Percentiles rank a stretch among this genome's conserved stretches.
These are phyloP conservation scores for Lepidocyrtoides sp. DNA, from an alignment of 2,888 invertebrate genomes.

Conservation along the genomic window DNA sequence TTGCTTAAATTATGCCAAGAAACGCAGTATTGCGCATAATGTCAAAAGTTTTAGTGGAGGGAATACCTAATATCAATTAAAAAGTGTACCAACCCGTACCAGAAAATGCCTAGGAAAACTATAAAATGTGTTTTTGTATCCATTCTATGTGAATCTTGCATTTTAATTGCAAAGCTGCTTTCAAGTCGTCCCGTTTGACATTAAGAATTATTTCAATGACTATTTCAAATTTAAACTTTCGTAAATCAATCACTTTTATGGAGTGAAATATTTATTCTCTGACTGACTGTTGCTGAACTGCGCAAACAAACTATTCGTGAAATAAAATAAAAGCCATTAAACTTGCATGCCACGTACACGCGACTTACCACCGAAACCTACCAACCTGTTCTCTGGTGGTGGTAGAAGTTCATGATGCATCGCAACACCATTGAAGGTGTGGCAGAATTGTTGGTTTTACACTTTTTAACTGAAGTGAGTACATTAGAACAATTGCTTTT, in stretches of 20 bases:
- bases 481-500: conserved; percentile 71
- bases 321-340: conserved; percentile 60
- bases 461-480: conserved; percentile 61
- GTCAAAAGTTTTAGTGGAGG: not conserved
- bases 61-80: conserved; percentile 5
- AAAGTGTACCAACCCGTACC: not conserved
- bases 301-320: conserved; percentile 21
- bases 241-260: conserved; percentile 75
- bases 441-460: conserved; percentile 77
- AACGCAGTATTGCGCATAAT: not conserved
- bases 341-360: conserved; percentile 71
- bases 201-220: conserved; percentile 55
- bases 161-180: conserved; percentile 26
- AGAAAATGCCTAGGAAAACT: conserved; percentile 22
- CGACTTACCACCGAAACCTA: conserved; percentile 17
- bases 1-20: not conserved
- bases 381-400: conserved; percentile 73
- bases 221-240: conserved; percentile 25
- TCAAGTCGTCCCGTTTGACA: conserved; percentile 48
- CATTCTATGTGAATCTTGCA: conserved; percentile 22
- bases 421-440: conserved; percentile 61
- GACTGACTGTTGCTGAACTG: conserved; percentile 23
- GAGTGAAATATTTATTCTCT: conserved; percentile 42
- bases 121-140: not conserved
- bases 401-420: conserved; percentile 12